phyloP scores from a whole-genome alignment of 2,113 vertebrate species.

The Geococcyx californianus region DNA sequence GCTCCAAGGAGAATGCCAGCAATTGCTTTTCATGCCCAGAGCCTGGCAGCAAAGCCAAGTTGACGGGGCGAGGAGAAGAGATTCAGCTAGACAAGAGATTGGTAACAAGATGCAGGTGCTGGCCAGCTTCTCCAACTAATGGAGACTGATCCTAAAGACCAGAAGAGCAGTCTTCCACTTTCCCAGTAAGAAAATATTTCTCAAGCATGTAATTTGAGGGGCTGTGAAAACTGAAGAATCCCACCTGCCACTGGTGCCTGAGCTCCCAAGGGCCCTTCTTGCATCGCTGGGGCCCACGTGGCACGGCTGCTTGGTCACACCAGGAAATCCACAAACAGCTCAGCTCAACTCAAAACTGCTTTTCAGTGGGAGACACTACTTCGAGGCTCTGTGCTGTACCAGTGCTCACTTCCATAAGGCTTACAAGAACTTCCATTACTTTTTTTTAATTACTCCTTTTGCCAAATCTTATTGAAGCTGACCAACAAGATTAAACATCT shows the following conservation, averaged over 20 bases:
- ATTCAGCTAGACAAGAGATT: neutral
- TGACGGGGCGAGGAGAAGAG: neutral
- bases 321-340: neutral
- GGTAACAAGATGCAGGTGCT: neutral
- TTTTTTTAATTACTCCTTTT: neutral
- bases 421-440: neutral
- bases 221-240: neutral
- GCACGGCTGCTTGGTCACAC: neutral
- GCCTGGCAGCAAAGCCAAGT: neutral
- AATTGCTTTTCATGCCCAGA: neutral
- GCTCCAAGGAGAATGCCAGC: neutral
- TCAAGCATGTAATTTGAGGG: neutral
- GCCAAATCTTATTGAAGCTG: neutral
- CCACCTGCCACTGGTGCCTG: neutral
- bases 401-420: neutral
- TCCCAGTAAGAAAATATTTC: neutral
- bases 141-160: neutral
- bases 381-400: neutral
- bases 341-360: neutral
- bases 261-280: neutral
- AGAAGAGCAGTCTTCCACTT: neutral
- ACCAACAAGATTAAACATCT: neutral
- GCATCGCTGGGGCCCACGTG: rapidly evolving
- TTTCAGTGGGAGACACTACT: neutral
- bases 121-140: neutral